Evolutionary conservation across 2,797 vertebrate genomes (phyloP).

Genomic region (Crypturellus tataupa): DNA sequence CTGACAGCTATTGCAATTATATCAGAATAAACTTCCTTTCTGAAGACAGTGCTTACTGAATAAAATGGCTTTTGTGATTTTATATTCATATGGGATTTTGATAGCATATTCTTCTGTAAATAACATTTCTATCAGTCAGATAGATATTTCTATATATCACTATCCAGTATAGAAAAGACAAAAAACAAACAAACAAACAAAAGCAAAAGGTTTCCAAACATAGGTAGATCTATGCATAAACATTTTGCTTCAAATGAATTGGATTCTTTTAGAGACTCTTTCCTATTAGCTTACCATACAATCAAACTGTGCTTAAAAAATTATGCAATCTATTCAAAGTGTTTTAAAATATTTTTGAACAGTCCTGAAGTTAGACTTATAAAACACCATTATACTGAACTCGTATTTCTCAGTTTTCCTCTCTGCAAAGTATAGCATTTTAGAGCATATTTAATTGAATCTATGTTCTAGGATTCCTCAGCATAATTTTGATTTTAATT

Average conservation of each 20-base stretch:
- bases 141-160: background rate
- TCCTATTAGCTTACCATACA: background rate
- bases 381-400: background rate
- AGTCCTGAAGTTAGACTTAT: background rate
- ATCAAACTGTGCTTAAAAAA: background rate
- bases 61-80: slow-evolving; percentile 10
- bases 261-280: background rate
- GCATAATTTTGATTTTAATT: background rate
- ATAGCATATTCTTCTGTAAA: background rate
- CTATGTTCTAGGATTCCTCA: background rate
- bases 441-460: background rate
- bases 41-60: background rate
- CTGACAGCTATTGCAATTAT: background rate
- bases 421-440: background rate
- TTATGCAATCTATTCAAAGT: background rate
- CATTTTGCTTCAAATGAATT: background rate
- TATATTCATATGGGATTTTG: background rate
- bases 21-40: background rate
- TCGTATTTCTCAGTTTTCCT: background rate
- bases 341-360: background rate
- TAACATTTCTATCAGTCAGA: background rate
- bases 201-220: background rate
- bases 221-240: background rate
- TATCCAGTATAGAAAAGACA: background rate
- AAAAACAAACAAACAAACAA: background rate